Conservation (phyloP, 2,113 vertebrate genomes). For the Daboia siamensis region DNA sequence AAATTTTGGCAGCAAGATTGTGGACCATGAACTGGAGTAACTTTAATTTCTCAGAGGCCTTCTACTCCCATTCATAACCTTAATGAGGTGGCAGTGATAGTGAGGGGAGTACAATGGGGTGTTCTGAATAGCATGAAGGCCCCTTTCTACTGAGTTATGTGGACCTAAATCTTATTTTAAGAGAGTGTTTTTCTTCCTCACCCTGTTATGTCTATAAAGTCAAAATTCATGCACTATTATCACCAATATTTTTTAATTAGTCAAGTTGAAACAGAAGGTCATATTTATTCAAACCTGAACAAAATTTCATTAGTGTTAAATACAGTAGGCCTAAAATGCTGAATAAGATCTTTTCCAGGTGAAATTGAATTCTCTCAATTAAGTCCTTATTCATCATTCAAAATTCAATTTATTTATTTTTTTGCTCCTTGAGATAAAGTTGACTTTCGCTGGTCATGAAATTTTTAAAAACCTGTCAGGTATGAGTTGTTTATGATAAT, state of each 20-base stretch:
- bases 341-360: neutral
- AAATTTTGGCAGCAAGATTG: neutral
- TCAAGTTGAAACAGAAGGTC: neutral
- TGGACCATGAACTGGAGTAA: neutral
- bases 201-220: neutral
- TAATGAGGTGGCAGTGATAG: neutral
- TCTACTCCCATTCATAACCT: neutral
- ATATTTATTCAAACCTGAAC: neutral
- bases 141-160: neutral
- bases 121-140: neutral
- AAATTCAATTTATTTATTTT: neutral
- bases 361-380: neutral
- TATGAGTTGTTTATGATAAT: neutral
- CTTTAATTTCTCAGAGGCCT: neutral
- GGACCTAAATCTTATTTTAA: neutral
- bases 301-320: neutral
- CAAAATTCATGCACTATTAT: neutral
- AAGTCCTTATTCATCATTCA: neutral
- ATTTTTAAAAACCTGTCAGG: neutral
- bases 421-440: neutral
- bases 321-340: neutral
- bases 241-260: neutral
- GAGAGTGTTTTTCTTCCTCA: neutral
- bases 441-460: neutral
- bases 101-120: neutral